Percentiles rank a stretch among this genome's conserved stretches.
phyloP scores from a whole-genome alignment of 1,140 invertebrate species.

The Drosophila watanabei region DNA sequence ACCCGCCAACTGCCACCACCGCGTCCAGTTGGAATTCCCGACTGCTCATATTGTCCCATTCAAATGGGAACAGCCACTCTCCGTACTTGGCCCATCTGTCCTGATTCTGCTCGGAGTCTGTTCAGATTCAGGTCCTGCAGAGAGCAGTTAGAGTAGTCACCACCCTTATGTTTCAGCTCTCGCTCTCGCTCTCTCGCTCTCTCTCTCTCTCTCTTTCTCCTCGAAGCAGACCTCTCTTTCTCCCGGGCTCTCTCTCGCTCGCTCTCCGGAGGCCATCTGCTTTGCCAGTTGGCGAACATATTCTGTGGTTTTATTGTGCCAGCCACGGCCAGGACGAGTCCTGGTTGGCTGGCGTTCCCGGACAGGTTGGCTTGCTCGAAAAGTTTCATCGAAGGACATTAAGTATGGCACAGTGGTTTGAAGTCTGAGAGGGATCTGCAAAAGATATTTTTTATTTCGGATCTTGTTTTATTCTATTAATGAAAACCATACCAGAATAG shows the following conservation, averaged over 20 bases:
- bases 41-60: conserved; percentile 83
- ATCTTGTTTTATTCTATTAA: background rate
- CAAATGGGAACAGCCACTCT: conserved; percentile 67
- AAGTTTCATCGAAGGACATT: conserved; percentile 13
- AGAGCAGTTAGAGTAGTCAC: conserved; percentile 57
- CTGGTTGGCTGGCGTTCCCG: conserved; percentile 73
- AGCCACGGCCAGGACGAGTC: conserved; percentile 46
- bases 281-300: conserved; percentile 83
- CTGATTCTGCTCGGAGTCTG: conserved; percentile 75
- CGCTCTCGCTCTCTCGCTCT: conserved; percentile 29
- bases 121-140: conserved; percentile 59
- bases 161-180: conserved; percentile 69
- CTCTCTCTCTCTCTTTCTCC: conserved; percentile 34
- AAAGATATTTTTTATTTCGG: background rate
- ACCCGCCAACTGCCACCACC: conserved; percentile 66
- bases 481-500: background rate
- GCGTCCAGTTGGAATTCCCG: conserved; percentile 71
- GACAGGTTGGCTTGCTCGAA: conserved; percentile 46
- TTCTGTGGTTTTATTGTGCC: conserved; percentile 84
- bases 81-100: conserved; percentile 84
- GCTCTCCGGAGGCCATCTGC: conserved; percentile 68
- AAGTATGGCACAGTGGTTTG: conserved; percentile 29
- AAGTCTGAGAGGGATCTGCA: too few species aligned
- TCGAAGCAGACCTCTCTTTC: conserved; percentile 33
- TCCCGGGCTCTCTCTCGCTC: conserved; percentile 32